Base-by-base conservation (phyloP, 2,797 vertebrate genomes). In the Varecia variegata region DNA sequence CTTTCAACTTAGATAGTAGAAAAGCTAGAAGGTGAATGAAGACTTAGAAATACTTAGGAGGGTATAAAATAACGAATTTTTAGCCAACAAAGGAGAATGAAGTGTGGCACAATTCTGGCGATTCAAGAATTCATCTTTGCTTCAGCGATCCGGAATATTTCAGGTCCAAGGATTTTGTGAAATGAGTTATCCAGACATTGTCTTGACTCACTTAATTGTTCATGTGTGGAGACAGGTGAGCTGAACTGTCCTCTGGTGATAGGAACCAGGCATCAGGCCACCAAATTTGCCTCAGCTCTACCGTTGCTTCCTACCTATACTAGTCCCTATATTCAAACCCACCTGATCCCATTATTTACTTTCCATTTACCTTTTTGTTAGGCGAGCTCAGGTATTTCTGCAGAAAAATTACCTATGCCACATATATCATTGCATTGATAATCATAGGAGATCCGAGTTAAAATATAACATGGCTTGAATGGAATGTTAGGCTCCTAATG, bases 161-260 rank as follows among this genome's bases (percentile, higher is more conserved):
- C 52, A 85, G 65, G 23, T 80, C 25, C 18, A 27, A 18, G 21
- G 67, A 20, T 92, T 94, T 94, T 94, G 52, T 95, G 35, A 93
- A 50, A 43, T 54, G 47, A 86, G 17, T 90, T 96, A 71, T 81
- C 70, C 47, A 84, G 54, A 84, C 60, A 60, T 81, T 54, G 11
- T 38, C 47, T 76, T 43, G 27, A 25, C 60, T n/a, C n/a, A 40
- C 5, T 65, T 82, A 9, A 11, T 70, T 86, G 47, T 88, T 88
- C 43, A 40, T 7, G 17, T 18, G 5, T 45, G 65, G 54, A 27
- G 12, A 45, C 13, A 73, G 38, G 60, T 93, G 35, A 93, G 27
- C 67, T 14, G 45, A 43, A 25, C 35, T 83, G 5, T 0, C 23
- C 15, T 93, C 56, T 74, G 10, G 81, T 76, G 45, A 11, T 30